A percentile compares a stretch with the other conserved stretches of the same genome.
Evolutionary conservation across 1,140 invertebrate species (phyloP).

Genomic region (Leptonema lineaticorne): DNA sequence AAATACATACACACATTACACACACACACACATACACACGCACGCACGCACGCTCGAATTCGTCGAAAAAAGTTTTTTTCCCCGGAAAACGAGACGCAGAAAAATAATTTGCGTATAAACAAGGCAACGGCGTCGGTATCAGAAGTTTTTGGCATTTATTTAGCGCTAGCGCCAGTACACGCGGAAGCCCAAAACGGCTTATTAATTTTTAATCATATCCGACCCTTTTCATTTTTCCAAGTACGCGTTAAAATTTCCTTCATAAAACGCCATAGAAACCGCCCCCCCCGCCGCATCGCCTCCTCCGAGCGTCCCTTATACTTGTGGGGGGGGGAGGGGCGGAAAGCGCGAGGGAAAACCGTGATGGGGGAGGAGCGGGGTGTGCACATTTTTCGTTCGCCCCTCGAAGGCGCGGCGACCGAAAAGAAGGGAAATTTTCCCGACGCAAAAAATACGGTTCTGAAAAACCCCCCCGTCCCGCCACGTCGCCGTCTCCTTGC

Average conservation of each 20-base stretch:
- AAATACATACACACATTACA: background rate
- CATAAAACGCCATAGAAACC: constrained; percentile 26
- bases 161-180: constrained; percentile 20
- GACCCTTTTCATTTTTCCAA: constrained; percentile 41
- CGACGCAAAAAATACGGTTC: constrained; percentile 16
- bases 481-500: background rate
- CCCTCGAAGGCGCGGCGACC: background rate
- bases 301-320: constrained; percentile 4
- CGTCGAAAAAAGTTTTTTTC: background rate
- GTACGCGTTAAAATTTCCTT: constrained; percentile 37
- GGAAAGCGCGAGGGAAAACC: background rate
- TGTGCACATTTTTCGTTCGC: no score
- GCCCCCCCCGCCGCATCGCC: background rate
- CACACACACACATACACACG: background rate
- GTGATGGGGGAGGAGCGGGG: background rate
- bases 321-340: no score
- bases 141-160: constrained; percentile 30
- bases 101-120: constrained; percentile 7
- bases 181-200: constrained; percentile 35
- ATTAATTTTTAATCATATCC: constrained; percentile 43
- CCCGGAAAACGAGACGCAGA: background rate
- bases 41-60: background rate
- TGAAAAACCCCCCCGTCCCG: background rate
- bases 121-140: background rate
- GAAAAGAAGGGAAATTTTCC: constrained; percentile 17